Percentiles rank a stretch among this genome's conserved stretches.
phyloP scores from a whole-genome alignment of 1,140 invertebrate genomes.

The Drosophila kanapiae region DNA sequence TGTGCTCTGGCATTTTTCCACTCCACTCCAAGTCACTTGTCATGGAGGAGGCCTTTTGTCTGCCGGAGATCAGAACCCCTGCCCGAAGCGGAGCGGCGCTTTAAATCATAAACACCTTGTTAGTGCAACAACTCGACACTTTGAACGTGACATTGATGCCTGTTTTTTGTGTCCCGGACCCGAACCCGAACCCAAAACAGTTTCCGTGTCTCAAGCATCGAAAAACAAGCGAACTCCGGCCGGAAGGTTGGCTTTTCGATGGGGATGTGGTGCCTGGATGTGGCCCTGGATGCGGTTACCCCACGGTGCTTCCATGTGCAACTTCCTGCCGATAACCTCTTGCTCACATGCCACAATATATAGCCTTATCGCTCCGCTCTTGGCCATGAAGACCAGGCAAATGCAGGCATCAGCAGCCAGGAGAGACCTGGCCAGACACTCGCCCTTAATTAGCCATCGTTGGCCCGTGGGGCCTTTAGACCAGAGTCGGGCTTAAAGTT shows the following conservation, averaged over 20 bases:
- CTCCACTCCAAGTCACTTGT: constrained; percentile 61
- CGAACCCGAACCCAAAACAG: constrained; percentile 53
- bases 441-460: constrained; percentile 57
- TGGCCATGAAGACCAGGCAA: constrained; percentile 40
- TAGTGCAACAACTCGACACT: constrained; percentile 70
- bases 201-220: constrained; percentile 76
- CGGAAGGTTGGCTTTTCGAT: constrained; percentile 33
- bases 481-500: constrained; percentile 21
- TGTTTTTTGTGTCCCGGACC: constrained; percentile 54
- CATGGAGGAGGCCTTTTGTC: constrained; percentile 71
- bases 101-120: constrained; percentile 82
- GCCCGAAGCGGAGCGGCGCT: constrained; percentile 33
- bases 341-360: constrained; percentile 31
- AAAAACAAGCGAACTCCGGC: constrained; percentile 45
- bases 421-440: constrained; percentile 23
- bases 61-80: constrained; percentile 38
- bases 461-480: not conserved
- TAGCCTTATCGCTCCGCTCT: constrained; percentile 68
- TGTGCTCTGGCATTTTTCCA: constrained; percentile 51
- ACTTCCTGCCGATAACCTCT: constrained; percentile 77
- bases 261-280: constrained; percentile 26
- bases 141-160: constrained; percentile 84
- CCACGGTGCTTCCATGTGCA: constrained; percentile 66
- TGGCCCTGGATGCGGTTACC: constrained; percentile 33
- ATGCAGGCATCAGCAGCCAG: constrained; percentile 34